Evolutionary conservation across 2,888 invertebrate species (phyloP).

Genomic region (Hydropsyche betteni): DNA sequence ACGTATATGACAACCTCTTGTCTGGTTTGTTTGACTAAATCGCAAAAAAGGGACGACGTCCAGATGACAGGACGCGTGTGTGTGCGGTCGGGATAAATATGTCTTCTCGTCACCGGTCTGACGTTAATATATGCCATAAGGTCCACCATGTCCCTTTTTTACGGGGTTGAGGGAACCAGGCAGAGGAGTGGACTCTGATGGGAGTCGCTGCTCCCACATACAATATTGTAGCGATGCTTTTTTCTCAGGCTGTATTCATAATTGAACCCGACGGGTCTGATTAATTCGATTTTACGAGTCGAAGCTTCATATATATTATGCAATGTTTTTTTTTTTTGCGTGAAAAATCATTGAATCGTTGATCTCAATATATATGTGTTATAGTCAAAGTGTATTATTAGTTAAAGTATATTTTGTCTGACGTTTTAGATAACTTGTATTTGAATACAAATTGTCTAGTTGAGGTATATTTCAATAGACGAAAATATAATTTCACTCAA

Average conservation of each 20-base stretch:
- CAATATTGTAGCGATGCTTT: neutral
- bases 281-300: neutral
- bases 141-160: neutral
- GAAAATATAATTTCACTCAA: too few relatives aligned
- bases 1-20: neutral
- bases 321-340: too few relatives aligned
- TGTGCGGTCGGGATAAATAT: constrained; percentile 36
- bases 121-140: constrained; percentile 43
- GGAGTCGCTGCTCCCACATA: too few relatives aligned
- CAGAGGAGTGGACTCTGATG: too few relatives aligned
- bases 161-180: neutral
- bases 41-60: constrained; percentile 36
- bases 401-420: too few relatives aligned
- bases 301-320: too few relatives aligned
- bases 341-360: too few relatives aligned
- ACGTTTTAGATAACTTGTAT: too few relatives aligned
- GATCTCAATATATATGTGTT: too few relatives aligned
- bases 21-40: constrained; percentile 6
- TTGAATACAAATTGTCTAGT: too few relatives aligned
- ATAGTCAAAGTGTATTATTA: too few relatives aligned
- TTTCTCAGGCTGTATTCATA: neutral
- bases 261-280: neutral
- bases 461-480: too few relatives aligned
- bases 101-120: constrained; percentile 40
- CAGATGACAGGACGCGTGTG: constrained; percentile 34